These are phyloP conservation scores for Andricus quercusramuli DNA, from an alignment of 2,888 invertebrate species.

Conservation along the genomic window DNA sequence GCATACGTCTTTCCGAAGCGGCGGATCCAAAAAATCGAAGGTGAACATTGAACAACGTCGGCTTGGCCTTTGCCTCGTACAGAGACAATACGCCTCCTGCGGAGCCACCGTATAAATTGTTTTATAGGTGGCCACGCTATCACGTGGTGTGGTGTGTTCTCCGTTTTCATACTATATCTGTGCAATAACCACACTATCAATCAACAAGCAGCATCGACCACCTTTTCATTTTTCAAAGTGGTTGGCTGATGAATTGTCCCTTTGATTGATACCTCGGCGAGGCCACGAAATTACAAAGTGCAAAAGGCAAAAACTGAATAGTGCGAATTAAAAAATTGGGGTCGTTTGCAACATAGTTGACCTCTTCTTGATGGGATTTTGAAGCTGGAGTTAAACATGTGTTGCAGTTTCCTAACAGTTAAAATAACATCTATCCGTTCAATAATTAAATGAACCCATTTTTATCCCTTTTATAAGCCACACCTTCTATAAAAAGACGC, in stretches of 20 bases:
- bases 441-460: no score
- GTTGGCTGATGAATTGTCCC: constrained; percentile 49
- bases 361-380: constrained; percentile 3
- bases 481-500: no score
- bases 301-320: constrained; percentile 9
- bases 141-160: constrained; percentile 51
- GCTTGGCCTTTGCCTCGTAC: constrained; percentile 60
- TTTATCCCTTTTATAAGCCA: no score
- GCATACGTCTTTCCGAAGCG: constrained; percentile 62
- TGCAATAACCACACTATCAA: constrained; percentile 56
- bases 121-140: constrained; percentile 59
- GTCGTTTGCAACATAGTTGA: neutral
- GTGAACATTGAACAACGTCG: constrained; percentile 59
- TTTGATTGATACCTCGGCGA: constrained; percentile 40
- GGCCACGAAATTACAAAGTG: constrained; percentile 17
- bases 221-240: constrained; percentile 51
- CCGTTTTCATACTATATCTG: constrained; percentile 50
- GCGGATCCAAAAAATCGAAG: constrained; percentile 52
- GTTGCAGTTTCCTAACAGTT: neutral
- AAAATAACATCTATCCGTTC: neutral
- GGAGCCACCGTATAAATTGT: constrained; percentile 72
- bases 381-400: neutral
- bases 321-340: constrained; percentile 13
- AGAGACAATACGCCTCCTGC: constrained; percentile 71
- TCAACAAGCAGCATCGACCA: constrained; percentile 56